Base-by-base conservation (phyloP, 2,888 invertebrate genomes). In the Trypoxylon attenuatum region DNA sequence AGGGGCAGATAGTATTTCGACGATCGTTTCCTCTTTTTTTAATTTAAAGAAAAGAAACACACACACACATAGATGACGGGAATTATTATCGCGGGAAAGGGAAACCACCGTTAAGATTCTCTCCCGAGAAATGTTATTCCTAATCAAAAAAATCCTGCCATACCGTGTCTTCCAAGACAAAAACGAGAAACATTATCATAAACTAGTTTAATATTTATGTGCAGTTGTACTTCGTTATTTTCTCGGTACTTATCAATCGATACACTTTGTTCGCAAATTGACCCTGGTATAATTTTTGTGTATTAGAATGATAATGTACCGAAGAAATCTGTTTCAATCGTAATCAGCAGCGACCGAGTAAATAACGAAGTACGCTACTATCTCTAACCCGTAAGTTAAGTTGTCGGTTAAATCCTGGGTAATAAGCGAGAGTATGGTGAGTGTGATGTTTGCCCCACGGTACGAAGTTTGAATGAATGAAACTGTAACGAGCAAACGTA, bases 111-210 rank as follows among this genome's bases (percentile, higher is more conserved):
- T 49, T 16, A 47, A 50, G 1, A 54, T 39, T 22, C 63, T 59
- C 42, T 39, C 46, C 42, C 47, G 45, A 42, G 39, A 56, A 55
- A 52, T 49, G 16, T 76, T 79, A 82, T 82, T 82, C 78, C 80
- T 81, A 76, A 82, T 79, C n/a, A 73, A 80, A 81, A 78, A 80
- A 82, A 79, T 83, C 82, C 83, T 83, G 83, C 83, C 83, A 82
- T 82, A 82, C 82, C 79, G 78, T 79, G 82, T 83, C 83, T 83
- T 83, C 82, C 83, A 82, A 79, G 78, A 79, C 81, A 82, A 76
- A 82, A 77, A 82, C 78, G 81, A 82, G 72, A 74, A 82, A 72
- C 71, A 78, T 33, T 33, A 13, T 33, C 33, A 67, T 76, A 78
- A 77, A 69, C 53, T 82, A 81, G 78, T 70, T 73, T 79, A 77